These are phyloP conservation scores for Ploceus nigricollis DNA, from an alignment of 2,113 vertebrate genomes.

Conservation along the genomic window DNA sequence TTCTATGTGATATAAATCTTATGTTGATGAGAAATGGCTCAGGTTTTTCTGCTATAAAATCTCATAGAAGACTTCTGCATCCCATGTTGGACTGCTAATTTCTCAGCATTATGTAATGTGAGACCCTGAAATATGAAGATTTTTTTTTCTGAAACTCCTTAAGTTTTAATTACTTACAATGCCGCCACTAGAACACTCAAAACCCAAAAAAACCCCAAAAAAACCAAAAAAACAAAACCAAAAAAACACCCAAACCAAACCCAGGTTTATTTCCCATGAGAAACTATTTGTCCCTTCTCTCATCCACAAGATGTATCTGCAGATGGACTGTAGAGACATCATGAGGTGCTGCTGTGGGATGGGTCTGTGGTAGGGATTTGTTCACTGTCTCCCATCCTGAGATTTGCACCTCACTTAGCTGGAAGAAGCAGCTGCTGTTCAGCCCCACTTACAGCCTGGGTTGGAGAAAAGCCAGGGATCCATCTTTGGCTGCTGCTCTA, in stretches of 20 bases:
- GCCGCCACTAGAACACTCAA: not conserved
- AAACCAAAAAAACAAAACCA: too few relatives aligned
- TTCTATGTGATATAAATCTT: not conserved
- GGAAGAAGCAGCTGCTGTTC: not conserved
- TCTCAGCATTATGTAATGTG: not conserved
- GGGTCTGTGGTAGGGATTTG: not conserved
- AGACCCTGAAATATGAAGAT: not conserved
- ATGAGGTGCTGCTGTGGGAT: not conserved
- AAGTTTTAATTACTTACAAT: not conserved
- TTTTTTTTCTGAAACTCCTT: not conserved
- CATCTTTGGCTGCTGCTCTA: not conserved
- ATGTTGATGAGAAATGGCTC: not conserved
- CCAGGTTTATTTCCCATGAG: not conserved
- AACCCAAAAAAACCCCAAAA: not conserved
- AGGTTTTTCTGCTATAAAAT: not conserved
- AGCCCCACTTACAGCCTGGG: fast-evolving
- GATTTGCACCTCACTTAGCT: not conserved
- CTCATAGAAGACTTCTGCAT: not conserved
- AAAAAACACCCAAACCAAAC: not conserved
- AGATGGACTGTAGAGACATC: not conserved
- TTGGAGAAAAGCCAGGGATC: not conserved
- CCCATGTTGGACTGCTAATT: not conserved
- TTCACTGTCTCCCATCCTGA: not conserved
- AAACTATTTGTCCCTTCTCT: not conserved
- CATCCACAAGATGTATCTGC: not conserved